Percentiles rank a stretch among this genome's conserved stretches.
These are phyloP conservation scores for Cirrhinus molitorella DNA, from an alignment of 2,797 vertebrate genomes.

Conservation along the genomic window DNA sequence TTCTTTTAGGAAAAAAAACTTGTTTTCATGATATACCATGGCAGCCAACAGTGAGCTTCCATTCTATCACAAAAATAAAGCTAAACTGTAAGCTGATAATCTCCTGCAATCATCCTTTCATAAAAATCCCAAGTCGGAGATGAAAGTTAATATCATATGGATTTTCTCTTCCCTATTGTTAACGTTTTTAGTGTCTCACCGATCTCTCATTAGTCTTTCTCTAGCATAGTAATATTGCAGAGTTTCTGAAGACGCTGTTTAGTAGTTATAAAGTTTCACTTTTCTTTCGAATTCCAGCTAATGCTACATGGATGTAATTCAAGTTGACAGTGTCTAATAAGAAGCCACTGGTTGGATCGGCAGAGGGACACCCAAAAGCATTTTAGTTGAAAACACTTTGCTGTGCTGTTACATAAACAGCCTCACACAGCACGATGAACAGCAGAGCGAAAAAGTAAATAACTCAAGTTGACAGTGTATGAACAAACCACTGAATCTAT, in stretches of 20 bases:
- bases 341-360: conserved; percentile 49
- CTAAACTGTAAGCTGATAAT: conserved; percentile 9
- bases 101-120: conserved; percentile 5
- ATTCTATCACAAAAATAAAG: neutral
- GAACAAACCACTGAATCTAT: conserved; percentile 12
- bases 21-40: neutral
- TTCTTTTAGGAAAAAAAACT: neutral
- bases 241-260: conserved; percentile 38
- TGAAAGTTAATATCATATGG: conserved; percentile 43
- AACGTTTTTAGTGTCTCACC: neutral
- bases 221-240: neutral
- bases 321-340: conserved; percentile 61
- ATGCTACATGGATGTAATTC: conserved; percentile 58
- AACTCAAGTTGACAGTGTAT: conserved; percentile 27
- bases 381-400: conserved; percentile 11
- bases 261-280: conserved; percentile 51
- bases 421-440: conserved; percentile 19
- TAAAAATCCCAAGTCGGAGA: conserved; percentile 11
- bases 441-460: conserved; percentile 21
- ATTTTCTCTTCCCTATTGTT: conserved; percentile 1
- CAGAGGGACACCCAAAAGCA: conserved; percentile 53
- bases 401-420: conserved; percentile 8
- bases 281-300: conserved; percentile 59
- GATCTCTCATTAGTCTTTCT: neutral
- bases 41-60: neutral